Evolutionary conservation across 2,113 vertebrate genomes (phyloP).

Genomic region (Anoura caudifer): DNA sequence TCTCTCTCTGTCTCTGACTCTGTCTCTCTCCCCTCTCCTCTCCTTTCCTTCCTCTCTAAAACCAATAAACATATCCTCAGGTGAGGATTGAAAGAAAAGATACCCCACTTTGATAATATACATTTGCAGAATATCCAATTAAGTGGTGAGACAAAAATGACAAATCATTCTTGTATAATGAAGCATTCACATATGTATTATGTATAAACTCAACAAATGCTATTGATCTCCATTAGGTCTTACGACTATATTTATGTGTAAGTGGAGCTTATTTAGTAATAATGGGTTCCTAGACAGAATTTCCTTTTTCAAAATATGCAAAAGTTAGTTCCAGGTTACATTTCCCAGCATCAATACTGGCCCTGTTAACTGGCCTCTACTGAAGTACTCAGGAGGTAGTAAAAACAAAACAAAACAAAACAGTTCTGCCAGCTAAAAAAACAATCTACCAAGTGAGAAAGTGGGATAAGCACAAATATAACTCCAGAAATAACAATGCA

Average conservation of each 20-base stretch:
- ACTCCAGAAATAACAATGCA: neutral
- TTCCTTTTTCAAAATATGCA: slow-evolving; percentile 24
- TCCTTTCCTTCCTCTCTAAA: too few species aligned
- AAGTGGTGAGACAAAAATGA: slow-evolving; percentile 40
- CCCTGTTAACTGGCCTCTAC: neutral
- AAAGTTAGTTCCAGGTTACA: slow-evolving; percentile 43
- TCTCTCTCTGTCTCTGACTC: too few species aligned
- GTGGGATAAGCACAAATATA: neutral
- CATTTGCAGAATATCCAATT: slow-evolving; percentile 6
- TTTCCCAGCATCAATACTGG: neutral
- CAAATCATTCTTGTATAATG: neutral
- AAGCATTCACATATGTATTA: slow-evolving; percentile 59
- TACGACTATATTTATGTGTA: slow-evolving; percentile 57
- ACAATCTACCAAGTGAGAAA: neutral
- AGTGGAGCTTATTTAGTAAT: slow-evolving; percentile 25
- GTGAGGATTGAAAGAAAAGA: neutral
- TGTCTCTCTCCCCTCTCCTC: too few species aligned
- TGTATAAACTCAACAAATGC: slow-evolving; percentile 57
- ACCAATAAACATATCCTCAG: too few species aligned
- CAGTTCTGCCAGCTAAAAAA: neutral
- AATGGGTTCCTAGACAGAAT: slow-evolving; percentile 52
- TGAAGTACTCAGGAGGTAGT: neutral
- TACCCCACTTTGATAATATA: neutral
- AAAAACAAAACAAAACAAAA: neutral
- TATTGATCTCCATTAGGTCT: slow-evolving; percentile 45